phyloP scores from a whole-genome alignment of 2,113 vertebrate species.

The Callospermophilus lateralis region DNA sequence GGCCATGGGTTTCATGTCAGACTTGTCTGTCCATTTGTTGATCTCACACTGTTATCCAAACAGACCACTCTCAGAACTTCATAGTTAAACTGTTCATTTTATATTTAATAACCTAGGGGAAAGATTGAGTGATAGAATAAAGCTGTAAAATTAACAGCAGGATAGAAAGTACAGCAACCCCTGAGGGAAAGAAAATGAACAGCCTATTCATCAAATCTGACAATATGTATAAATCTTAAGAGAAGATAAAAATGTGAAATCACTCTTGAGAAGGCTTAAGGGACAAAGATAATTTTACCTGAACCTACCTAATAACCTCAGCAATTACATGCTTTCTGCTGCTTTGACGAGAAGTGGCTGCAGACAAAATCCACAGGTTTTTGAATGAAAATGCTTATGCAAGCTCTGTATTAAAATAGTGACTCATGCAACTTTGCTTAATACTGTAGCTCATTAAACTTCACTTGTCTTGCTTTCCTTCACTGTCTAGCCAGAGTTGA shows the following conservation, averaged over 20 bases:
- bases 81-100: slow-evolving; percentile 56
- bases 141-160: slow-evolving; percentile 63
- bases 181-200: slow-evolving; percentile 47
- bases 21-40: slow-evolving; percentile 3
- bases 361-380: slow-evolving; percentile 52
- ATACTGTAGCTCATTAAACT: slow-evolving; percentile 31
- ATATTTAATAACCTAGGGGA: slow-evolving; percentile 50
- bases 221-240: slow-evolving; percentile 40
- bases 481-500: slow-evolving; percentile 18
- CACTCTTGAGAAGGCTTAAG: slow-evolving; percentile 13
- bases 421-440: slow-evolving; percentile 55
- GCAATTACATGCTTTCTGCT: slow-evolving; percentile 46
- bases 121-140: slow-evolving; percentile 52
- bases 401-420: slow-evolving; percentile 70
- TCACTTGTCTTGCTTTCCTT: neutral
- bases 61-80: slow-evolving; percentile 42
- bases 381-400: slow-evolving; percentile 54
- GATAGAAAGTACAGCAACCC: neutral
- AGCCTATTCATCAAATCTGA: slow-evolving; percentile 67
- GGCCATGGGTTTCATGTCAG: neutral
- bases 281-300: neutral
- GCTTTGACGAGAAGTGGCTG: neutral
- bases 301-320: neutral
- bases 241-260: slow-evolving; percentile 60
- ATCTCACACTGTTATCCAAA: slow-evolving; percentile 54